phyloP scores from a whole-genome alignment of 2,113 vertebrate species.

The Proteles cristata region DNA sequence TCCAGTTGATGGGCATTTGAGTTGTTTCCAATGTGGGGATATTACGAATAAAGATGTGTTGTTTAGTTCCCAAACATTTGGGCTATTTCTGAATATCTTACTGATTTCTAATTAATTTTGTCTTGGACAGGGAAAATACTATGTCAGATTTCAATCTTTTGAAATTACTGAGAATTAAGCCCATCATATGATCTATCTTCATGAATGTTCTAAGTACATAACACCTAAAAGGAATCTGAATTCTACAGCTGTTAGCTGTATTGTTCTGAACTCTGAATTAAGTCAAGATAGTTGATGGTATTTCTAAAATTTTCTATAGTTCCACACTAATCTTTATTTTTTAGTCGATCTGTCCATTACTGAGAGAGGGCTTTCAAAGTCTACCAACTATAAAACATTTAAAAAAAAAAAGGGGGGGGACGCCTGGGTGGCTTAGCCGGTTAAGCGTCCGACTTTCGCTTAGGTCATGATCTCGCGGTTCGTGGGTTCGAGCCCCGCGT shows the following conservation, averaged over 20 bases:
- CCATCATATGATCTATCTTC: not conserved
- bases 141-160: not conserved
- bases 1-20: not conserved
- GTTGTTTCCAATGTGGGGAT: not conserved
- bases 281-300: not conserved
- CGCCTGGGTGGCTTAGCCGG: too few species aligned
- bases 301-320: not conserved
- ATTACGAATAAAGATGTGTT: too few species aligned
- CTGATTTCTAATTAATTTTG: not conserved
- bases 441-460: too few species aligned
- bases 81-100: not conserved
- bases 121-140: not conserved
- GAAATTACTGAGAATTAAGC: conserved; percentile 17
- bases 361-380: not conserved
- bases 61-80: not conserved
- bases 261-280: not conserved
- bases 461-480: too few species aligned
- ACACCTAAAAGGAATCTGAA: not conserved
- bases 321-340: not conserved
- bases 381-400: not conserved
- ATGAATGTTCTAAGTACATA: not conserved
- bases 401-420: too few species aligned
- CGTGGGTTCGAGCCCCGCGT: too few species aligned
- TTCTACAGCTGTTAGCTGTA: not conserved
- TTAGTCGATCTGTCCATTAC: not conserved